Base-by-base conservation (phyloP, 2,888 invertebrate species). In the Microchrysa polita region DNA sequence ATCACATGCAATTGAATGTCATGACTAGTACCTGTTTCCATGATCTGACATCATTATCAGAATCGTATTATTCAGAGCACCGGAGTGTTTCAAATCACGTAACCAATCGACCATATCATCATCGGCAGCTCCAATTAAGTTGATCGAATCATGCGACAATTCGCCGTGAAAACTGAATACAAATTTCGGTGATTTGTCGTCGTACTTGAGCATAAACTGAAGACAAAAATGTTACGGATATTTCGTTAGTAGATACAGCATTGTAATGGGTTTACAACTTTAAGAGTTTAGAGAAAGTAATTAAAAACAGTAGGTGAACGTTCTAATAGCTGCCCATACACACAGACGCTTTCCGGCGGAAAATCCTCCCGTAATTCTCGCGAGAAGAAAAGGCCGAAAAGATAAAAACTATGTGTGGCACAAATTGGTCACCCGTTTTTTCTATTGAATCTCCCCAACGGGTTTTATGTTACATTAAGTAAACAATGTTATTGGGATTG, bases 1-100 rank as follows among this genome's bases (percentile, higher is more conserved):
- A 48, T 12, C 48, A 4, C 2, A 10, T 4, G 12, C 48, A n/a
- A 12, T 10, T 48, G 10, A n/a, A 48, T n/a, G 48, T n/a, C 5
- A 48, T 12, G 14, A 48, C 7, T 63, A 63, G 79, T 80, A 93
- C 91, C 94, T 91, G 76, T 93, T 91, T 0, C 97, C 97, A 83
- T 98, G 97, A 85, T 98, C 97, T 4, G 95, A 93, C 95, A 97
- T 95, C 2, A 97, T 81, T 72, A 97, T 90, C 0, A 98, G 84
- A 77, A 97, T 81, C 0, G 97, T 94, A 78, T 94, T 90, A 76
- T 96, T 90, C 18, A 96, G 85, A 52, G 89, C 84, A 0, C 91
- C 90, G 0, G 86, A 86, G 4, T 86, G 81, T 57, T 89, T 85
- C 18, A 96, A 84, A 44, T 87, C 84, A 60, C 86, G 85, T n/a